phyloP scores from a whole-genome alignment of 2,113 vertebrate genomes.

The Uria aalge region DNA sequence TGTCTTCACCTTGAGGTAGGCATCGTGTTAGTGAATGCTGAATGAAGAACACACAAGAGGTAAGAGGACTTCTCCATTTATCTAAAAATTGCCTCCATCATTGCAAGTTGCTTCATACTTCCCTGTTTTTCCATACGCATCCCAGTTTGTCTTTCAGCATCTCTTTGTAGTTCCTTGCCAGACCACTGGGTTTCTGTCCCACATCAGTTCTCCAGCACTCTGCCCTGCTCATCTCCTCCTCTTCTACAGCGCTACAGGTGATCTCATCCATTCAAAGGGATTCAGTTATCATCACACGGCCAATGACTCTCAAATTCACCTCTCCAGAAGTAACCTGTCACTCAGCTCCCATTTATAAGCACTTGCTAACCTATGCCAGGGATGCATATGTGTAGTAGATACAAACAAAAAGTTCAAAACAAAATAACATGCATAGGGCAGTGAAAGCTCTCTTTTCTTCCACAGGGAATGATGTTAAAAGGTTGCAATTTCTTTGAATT shows the following conservation, averaged over 20 bases:
- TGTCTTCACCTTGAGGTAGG: not conserved
- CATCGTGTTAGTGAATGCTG: accelerated
- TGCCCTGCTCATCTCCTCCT: not conserved
- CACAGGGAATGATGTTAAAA: not conserved
- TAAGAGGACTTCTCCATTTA: not conserved
- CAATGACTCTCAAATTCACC: not conserved
- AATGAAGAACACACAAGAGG: not conserved
- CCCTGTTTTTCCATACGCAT: accelerated
- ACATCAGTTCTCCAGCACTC: not conserved
- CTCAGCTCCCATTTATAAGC: not conserved
- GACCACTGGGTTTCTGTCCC: not conserved
- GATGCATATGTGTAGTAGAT: accelerated
- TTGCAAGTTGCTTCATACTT: not conserved
- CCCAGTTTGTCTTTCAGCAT: not conserved
- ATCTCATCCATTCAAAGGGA: not conserved
- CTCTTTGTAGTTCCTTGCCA: not conserved
- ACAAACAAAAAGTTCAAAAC: not conserved
- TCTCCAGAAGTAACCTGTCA: not conserved
- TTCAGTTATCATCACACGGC: not conserved
- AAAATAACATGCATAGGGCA: not conserved
- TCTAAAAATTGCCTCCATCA: not conserved
- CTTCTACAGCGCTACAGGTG: not conserved
- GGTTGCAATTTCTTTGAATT: not conserved
- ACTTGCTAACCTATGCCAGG: not conserved
- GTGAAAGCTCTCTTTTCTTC: not conserved